Evolutionary conservation across 2,888 invertebrate genomes (phyloP), one percentile per base, ranked within the genome.

Genomic region (Caenorhabditis sp.): DNA sequence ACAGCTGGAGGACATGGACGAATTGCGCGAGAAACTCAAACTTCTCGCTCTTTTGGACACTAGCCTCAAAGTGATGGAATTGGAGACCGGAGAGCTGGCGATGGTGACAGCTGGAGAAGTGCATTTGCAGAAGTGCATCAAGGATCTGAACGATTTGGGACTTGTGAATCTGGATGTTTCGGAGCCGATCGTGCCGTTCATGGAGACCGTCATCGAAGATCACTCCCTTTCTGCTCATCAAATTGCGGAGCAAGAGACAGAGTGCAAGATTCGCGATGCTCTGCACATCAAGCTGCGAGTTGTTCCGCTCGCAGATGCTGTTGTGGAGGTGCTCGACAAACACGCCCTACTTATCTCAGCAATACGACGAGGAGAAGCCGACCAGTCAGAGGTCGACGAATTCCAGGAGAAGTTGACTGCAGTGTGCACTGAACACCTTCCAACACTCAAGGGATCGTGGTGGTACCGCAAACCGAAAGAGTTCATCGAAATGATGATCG

Each of bases 41-140:
- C 79, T 85, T 6, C 65, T 87, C 17, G 71, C 82, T 17, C 71
- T 87, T 15, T 45, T 88, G 17, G 87, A 87, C 41, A 75, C 84
- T 1, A 81, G 70, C 45, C 35, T 83, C 11, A 72, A 80, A 56
- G 77, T 78, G 3, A 45, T 89, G 59, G 92, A 97, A 15, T 95
- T 96, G 90, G 95, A 96, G 88, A 95, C 94, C 0, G 99, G 99
- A 0, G 98, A 99, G 89, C 94, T 95, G 89, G 95, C 99, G 1
- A 91, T 99, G 30, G 93, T 95, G 2, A 96, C 98, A 0, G 94
- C 97, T 1, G 99, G 99, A 0, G 96, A 99, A 91, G 94, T 99
- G 1, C 99, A 99, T 90, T 92, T 99, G 59, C 95, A 97, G 89
- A 93, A 96, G 88, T 99, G 99, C 90, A 91, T 99, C 5, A 94